Evolutionary conservation across 2,797 vertebrate species (phyloP).

Genomic region (Arvicola amphibius): DNA sequence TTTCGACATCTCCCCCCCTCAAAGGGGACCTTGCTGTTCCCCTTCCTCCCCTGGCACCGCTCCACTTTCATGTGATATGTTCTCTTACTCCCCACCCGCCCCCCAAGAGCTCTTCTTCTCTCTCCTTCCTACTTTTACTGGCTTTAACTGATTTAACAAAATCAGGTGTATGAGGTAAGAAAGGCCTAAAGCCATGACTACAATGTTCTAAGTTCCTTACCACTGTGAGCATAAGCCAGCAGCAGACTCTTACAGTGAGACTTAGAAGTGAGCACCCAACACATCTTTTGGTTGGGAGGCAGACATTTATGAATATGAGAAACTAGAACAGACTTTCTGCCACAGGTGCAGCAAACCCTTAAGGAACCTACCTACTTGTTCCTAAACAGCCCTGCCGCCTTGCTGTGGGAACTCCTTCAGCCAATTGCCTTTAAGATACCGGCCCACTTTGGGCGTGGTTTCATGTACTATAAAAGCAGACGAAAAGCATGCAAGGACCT

Average conservation of each 20-base stretch:
- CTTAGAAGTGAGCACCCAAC: not conserved
- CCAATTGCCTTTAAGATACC: too few species aligned
- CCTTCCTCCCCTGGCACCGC: not conserved
- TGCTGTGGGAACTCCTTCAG: too few species aligned
- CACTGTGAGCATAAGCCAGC: accelerated
- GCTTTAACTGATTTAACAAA: not conserved
- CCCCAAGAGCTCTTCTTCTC: not conserved
- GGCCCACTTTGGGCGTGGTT: too few species aligned
- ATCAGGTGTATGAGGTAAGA: accelerated
- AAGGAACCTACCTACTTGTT: not conserved
- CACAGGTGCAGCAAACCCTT: not conserved
- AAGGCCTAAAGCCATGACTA: not conserved
- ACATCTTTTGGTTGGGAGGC: not conserved
- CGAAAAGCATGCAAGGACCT: too few species aligned
- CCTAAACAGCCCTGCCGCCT: not conserved
- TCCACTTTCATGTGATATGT: not conserved
- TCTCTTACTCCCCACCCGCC: not conserved
- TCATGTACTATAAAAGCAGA: too few species aligned
- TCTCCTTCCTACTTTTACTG: not conserved
- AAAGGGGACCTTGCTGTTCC: not conserved
- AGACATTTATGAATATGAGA: not conserved
- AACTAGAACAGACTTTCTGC: not conserved
- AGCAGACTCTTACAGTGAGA: not conserved
- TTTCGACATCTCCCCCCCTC: not conserved
- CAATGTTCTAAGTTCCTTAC: not conserved